Evolutionary conservation across 2,797 vertebrate species (phyloP).

Genomic region (Sebastes diaconus): DNA sequence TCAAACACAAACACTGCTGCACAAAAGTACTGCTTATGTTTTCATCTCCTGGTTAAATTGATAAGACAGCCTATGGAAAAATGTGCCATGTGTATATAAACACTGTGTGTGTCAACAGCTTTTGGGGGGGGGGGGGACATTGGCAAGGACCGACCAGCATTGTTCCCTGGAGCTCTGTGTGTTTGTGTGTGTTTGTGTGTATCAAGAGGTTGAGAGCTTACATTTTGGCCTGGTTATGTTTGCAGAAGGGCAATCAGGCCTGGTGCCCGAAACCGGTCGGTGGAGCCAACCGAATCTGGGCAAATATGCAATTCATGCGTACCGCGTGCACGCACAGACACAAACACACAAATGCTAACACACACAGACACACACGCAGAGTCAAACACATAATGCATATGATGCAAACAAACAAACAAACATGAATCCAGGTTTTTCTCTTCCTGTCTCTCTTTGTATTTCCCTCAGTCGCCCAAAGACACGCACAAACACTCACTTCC

Average conservation of each 20-base stretch:
- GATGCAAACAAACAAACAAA: conserved; percentile 71
- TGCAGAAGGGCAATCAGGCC: conserved; percentile 80
- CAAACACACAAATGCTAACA: conserved; percentile 19
- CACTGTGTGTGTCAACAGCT: conserved; percentile 70
- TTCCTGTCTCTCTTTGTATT: conserved; percentile 49
- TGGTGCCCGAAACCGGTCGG: conserved; percentile 68
- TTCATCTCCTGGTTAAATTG: conserved; percentile 76
- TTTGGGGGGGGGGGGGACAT: conserved; percentile 35
- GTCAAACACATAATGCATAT: conserved; percentile 69
- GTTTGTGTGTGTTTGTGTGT: conserved; percentile 65
- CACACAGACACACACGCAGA: conserved; percentile 11
- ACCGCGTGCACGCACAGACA: conserved; percentile 15
- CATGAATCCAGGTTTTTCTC: conserved; percentile 63
- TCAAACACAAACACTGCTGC: conserved; percentile 73
- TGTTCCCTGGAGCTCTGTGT: conserved; percentile 71
- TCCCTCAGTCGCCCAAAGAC: conserved; percentile 24
- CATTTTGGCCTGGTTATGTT: conserved; percentile 78
- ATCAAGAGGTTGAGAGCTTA: conserved; percentile 70
- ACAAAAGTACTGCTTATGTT: conserved; percentile 66
- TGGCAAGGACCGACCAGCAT: conserved; percentile 65
- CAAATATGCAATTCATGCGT: conserved; percentile 75
- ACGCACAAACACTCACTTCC: background rate
- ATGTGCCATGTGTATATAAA: conserved; percentile 62
- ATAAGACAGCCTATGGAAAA: conserved; percentile 76
- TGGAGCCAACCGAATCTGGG: conserved; percentile 75